Base-by-base conservation (phyloP, 2,888 invertebrate species). In the Apamea anceps region DNA sequence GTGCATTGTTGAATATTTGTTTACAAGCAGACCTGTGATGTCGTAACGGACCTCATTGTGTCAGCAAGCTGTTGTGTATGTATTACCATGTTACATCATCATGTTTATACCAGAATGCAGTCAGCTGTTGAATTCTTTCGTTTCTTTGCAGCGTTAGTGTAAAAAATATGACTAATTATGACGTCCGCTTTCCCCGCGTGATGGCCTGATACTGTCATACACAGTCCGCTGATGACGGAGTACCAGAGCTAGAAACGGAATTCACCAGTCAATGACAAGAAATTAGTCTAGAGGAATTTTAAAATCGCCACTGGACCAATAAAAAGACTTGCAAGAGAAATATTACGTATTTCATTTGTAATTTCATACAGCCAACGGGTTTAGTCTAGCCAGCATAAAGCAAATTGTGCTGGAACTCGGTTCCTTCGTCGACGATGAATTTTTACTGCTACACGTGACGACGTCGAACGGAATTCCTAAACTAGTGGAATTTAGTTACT, bases 41-140 rank as follows among this genome's bases (percentile, higher is more conserved):
- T 88, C 82, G 87, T 89, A 88, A 88, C 77, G 42, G 79, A 87
- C 85, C 83, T 85, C 87, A 82, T 89, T 90, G 89, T 90, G 81
- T 85, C 87, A 84, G 79, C 83, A 73, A 87, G 84, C 45, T 70
- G 84, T 80, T 79, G 87, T 79, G 76, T 80, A 80, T 80, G 72
- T 77, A 84, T 74, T 82, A 72, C 76, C 80, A 75, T 79, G 67
- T 88, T 88, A 86, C 86, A 82, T 82, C 84, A 88, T 67, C 65
- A 25, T 79, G 74, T 84, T 84, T 81, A 82, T 82, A 80, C 75
- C n/a, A 75, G 81, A 71, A 85, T 81, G 87, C 85, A 85, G 84
- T 80, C 81, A 88, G 85, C 87, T 88, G 88, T 85, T 83, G 79
- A 80, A 87, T 88, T 85, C 75, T 54, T 87, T 80, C 68, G 80